A percentile compares a stretch with the other conserved stretches of the same genome.
Conservation (phyloP, 2,797 vertebrate genomes). For the Allobates femoralis region DNA sequence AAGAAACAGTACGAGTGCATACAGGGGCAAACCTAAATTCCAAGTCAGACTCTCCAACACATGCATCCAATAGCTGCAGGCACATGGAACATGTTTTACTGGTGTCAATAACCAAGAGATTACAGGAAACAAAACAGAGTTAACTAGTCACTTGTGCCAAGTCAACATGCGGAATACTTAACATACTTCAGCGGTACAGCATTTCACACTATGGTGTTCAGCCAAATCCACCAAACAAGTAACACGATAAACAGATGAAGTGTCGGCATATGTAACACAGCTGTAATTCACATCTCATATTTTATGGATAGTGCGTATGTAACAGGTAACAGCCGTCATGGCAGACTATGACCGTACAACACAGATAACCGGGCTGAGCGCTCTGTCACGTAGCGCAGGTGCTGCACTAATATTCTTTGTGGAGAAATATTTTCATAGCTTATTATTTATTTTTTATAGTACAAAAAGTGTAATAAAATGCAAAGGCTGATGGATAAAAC, state of each 20-base stretch:
- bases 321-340: slow-evolving; percentile 23
- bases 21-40: slow-evolving; percentile 26
- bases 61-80: slow-evolving; percentile 48
- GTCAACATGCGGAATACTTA: slow-evolving; percentile 48
- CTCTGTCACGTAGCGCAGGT: slow-evolving; percentile 21
- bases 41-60: slow-evolving; percentile 17
- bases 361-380: not conserved
- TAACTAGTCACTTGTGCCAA: slow-evolving; percentile 51
- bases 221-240: slow-evolving; percentile 55
- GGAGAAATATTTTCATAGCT: slow-evolving; percentile 41
- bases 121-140: slow-evolving; percentile 50
- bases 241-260: slow-evolving; percentile 53
- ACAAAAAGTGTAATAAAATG: slow-evolving; percentile 47
- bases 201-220: slow-evolving; percentile 51
- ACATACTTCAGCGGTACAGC: slow-evolving; percentile 45
- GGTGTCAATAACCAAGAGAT: slow-evolving; percentile 54
- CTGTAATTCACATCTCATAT: slow-evolving; percentile 2
- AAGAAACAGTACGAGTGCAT: slow-evolving; percentile 21
- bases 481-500: slow-evolving; percentile 33
- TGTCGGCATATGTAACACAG: slow-evolving; percentile 49
- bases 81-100: slow-evolving; percentile 49
- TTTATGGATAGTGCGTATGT: slow-evolving; percentile 9
- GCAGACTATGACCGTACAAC: not conserved
- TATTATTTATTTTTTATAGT: slow-evolving; percentile 1
- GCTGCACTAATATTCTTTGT: not conserved